Base-by-base conservation (phyloP, 37 sponge, comb jelly and placozoan genomes). In the Geodia barretti region DNA sequence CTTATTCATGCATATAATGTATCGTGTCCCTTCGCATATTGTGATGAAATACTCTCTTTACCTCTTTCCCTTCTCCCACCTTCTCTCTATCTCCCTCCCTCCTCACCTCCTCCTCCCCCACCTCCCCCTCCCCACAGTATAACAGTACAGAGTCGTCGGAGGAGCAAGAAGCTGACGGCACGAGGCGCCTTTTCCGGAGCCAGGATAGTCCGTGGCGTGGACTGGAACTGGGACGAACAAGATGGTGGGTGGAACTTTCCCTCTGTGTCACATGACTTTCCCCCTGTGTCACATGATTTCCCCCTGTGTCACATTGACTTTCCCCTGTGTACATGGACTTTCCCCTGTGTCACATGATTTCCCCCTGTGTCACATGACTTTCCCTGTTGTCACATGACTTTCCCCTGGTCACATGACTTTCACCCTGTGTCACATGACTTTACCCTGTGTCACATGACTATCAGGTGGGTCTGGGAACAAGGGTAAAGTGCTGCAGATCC, bases 191-290 rank as follows among this genome's bases (percentile, higher is more conserved):
- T 84, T 64, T 83, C 92, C 1, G 93, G 95, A 20, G 93, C 93
- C 39, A 76, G 86, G 38, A 89, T 95, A 7, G 89, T 95, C 32
- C 81, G 95, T 41, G 95, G 95, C 0, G 80, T 81, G 59, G 89
- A 95, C 76, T 95, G 95, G 95, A 68, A 83, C 43, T 95, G 95
- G 95, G 92, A 95, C 62, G 79, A 95, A 28, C 95, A 95, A 60
- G 95, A 95, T 43, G 95, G 95, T 92, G 60, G 83, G 91, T 24
- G 9, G 64, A 2, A 62, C 4, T 62, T n/a, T n/a, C n/a, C n/a
- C n/a, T n/a, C n/a, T n/a, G n/a, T n/a, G n/a, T n/a, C n/a, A n/a
- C n/a, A n/a, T n/a, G n/a, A n/a, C n/a, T n/a, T n/a, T n/a, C n/a
- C n/a, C n/a, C n/a, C n/a, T n/a, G n/a, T n/a, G n/a, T n/a, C n/a